Evolutionary conservation across 2,797 vertebrate genomes (phyloP).

Genomic region (Oceanodroma leucorhoa): DNA sequence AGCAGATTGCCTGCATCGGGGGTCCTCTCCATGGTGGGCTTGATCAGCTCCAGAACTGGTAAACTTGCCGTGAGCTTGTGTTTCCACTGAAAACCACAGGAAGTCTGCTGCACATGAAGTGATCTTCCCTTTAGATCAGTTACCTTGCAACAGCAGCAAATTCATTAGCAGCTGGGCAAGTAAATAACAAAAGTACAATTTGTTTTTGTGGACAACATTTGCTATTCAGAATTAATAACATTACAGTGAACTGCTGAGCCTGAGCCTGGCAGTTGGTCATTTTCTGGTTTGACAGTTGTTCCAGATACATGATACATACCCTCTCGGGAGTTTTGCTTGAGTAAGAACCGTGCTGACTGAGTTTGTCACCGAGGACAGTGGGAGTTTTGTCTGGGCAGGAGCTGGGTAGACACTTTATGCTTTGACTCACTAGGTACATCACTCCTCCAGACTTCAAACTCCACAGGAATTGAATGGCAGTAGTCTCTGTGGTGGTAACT

Average conservation of each 20-base stretch:
- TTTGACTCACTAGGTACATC: conserved; percentile 33
- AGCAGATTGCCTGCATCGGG: conserved; percentile 93
- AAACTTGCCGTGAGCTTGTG: conserved; percentile 29
- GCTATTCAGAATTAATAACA: not conserved
- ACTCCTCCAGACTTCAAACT: not conserved
- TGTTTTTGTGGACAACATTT: not conserved
- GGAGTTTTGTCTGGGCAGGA: conserved; percentile 33
- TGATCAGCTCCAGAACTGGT: conserved; percentile 97
- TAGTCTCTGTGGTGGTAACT: not conserved
- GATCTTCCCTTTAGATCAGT: not conserved
- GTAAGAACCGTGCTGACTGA: conserved; percentile 26
- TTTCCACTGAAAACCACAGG: conserved; percentile 74
- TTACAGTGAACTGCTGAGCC: not conserved
- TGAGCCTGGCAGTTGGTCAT: not conserved
- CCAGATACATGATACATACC: not conserved
- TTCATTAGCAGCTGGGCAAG: not conserved
- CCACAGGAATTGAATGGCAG: not conserved
- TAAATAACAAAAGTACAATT: not conserved
- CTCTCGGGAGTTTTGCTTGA: conserved; percentile 23
- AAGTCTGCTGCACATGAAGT: conserved; percentile 29
- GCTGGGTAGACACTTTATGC: not conserved
- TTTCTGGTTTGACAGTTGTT: not conserved
- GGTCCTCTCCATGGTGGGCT: conserved; percentile 89
- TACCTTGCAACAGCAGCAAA: not conserved
- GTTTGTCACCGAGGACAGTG: conserved; percentile 5